Base-by-base conservation (phyloP, 2,113 vertebrate species). In the Amblyornis subalaris region DNA sequence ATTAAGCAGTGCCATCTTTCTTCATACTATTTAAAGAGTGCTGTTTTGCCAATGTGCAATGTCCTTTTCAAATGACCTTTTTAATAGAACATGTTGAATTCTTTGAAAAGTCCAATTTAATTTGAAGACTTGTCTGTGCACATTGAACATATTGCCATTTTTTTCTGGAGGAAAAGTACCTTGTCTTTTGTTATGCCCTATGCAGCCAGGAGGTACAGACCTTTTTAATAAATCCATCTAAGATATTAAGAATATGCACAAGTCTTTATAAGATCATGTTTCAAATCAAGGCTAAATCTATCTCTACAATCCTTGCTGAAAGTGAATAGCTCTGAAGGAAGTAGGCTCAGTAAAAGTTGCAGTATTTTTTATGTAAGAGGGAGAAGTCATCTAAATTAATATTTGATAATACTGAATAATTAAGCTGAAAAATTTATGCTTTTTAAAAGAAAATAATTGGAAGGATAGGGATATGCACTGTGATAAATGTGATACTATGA, bases 31-130 rank as follows among this genome's bases (percentile, higher is more conserved):
- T 90, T 86, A 45, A 82, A 36, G 19, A 47, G 38, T 45, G 35
- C 58, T 83, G n/a, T 70, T 94, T 91, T 74, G 55, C 60, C 26
- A 71, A 44, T 21, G 17, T 67, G n/a, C 51, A 81, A n/a, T 75
- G 83, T 64, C 65, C 40, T 93, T 91, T 94, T 67, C 12, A 6
- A 86, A 83, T 64, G 44, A 84, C 28, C 69, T 93, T 96, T 95
- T 71, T 64, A 90, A 58, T 3, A 73, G 72, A 94, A 84, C 62
- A 33, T 21, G 40, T 61, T 88, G 50, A 80, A 55, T 80, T 88
- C 51, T 58, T 69, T 29, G 23, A 87, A 69, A 92, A 77, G 73
- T 81, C 10, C 22, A 81, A 71, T 78, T 89, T 84, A 94, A 86
- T 71, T 84, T 89, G 67, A 87, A 89, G 67, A 9, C 61, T 65